Conservation (phyloP, 2,797 vertebrate species). For the Forpus xanthops region DNA sequence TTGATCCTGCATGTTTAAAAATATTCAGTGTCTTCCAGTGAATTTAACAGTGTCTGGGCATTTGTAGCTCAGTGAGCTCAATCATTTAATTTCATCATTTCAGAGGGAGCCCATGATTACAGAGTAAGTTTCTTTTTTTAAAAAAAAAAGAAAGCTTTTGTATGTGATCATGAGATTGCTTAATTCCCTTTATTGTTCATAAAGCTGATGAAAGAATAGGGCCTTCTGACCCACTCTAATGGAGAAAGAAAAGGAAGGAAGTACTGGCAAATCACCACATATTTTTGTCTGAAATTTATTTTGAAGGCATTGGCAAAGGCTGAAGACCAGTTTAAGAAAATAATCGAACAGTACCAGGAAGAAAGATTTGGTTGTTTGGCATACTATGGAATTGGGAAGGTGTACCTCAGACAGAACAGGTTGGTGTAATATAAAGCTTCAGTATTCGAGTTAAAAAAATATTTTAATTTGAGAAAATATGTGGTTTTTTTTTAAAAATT, state of each 20-base stretch:
- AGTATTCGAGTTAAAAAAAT: neutral
- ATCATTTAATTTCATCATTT: neutral
- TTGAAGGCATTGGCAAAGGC: conserved; percentile 87
- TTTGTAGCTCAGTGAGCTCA: neutral
- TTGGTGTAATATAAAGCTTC: conserved; percentile 35
- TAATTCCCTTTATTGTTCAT: neutral
- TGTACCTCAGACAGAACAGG: conserved; percentile 91
- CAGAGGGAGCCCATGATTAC: neutral
- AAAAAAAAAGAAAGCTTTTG: neutral
- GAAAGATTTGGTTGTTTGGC: conserved; percentile 87
- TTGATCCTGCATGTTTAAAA: neutral
- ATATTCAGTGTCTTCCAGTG: neutral
- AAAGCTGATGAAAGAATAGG: neutral
- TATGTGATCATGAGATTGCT: neutral
- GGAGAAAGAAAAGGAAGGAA: neutral
- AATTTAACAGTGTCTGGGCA: neutral
- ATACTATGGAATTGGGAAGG: conserved; percentile 85
- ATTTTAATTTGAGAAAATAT: neutral
- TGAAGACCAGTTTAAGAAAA: conserved; percentile 80
- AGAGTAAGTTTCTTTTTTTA: neutral
- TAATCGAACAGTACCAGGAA: conserved; percentile 78
- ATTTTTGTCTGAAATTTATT: neutral
- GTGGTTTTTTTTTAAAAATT: rapidly evolving
- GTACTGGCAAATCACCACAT: neutral
- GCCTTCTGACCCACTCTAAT: neutral